phyloP scores from a whole-genome alignment of 64 coral and sea anemone genomes.

The Actinia equina region DNA sequence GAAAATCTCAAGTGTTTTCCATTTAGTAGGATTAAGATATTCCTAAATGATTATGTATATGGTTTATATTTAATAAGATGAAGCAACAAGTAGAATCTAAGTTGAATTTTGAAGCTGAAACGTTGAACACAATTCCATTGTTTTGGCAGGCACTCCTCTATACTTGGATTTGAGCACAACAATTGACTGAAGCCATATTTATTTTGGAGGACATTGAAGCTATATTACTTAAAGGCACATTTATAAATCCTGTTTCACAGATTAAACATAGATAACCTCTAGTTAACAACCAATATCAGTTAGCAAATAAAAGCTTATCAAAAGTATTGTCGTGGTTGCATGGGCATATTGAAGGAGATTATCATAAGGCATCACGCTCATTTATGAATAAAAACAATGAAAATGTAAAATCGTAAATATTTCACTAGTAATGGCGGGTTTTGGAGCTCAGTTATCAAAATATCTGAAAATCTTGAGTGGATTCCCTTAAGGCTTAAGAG shows the following conservation, averaged over 20 bases:
- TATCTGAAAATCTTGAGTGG: not conserved
- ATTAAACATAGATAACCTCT: not conserved
- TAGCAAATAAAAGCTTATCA: constrained; percentile 1
- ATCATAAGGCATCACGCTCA: not conserved
- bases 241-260: not conserved
- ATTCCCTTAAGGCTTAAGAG: not conserved
- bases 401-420: not conserved
- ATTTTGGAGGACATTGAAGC: not conserved
- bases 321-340: not conserved
- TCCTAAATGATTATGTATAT: not conserved
- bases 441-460: constrained; percentile 12
- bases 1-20: not conserved
- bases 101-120: not conserved
- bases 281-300: not conserved
- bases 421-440: not conserved
- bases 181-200: not conserved
- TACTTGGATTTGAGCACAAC: not conserved
- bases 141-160: not conserved
- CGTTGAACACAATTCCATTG: not conserved
- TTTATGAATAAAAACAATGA: not conserved
- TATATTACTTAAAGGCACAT: not conserved
- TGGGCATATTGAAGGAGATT: not conserved
- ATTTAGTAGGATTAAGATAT: not conserved
- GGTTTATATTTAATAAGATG: not conserved
- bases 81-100: not conserved